phyloP scores from a whole-genome alignment of 2,888 invertebrate species.

The Eutolmus rufibarbis region DNA sequence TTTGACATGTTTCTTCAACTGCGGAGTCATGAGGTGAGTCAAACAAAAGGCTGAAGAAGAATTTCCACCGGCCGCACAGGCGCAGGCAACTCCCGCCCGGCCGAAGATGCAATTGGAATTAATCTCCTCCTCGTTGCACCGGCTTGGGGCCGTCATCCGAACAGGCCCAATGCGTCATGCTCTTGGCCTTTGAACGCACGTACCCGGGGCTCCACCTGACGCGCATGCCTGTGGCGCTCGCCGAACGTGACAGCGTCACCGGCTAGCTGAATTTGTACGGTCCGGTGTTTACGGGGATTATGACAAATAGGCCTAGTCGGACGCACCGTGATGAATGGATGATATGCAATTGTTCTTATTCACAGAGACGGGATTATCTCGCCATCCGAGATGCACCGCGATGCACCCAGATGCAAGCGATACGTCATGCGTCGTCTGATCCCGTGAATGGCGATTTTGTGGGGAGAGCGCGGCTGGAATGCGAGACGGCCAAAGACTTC shows the following conservation, averaged over 20 bases:
- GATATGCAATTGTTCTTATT: constrained; percentile 34
- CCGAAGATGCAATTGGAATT: constrained; percentile 26
- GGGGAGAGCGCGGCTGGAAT: neutral
- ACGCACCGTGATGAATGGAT: constrained; percentile 14
- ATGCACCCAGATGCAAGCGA: constrained; percentile 12
- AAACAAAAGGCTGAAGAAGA: constrained; percentile 15
- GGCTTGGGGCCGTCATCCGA: neutral
- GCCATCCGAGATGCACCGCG: neutral
- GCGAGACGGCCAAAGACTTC: neutral
- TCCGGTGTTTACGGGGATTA: constrained; percentile 39
- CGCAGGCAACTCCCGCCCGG: neutral
- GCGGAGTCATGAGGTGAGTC: constrained; percentile 14
- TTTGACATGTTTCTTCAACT: constrained; percentile 40
- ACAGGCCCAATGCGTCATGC: constrained; percentile 32
- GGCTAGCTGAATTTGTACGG: constrained; percentile 10
- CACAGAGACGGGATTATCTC: constrained; percentile 21
- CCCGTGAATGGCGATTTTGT: constrained; percentile 20
- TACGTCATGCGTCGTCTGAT: constrained; percentile 33
- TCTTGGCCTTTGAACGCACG: constrained; percentile 38
- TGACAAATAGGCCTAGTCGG: constrained; percentile 36
- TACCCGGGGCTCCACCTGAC: constrained; percentile 9
- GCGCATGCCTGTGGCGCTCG: neutral
- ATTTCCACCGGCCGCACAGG: neutral
- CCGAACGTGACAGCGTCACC: constrained; percentile 27
- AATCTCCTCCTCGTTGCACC: constrained; percentile 31